Conservation (phyloP, 37 sponge, comb jelly and placozoan species). For the Tethya wilhelma region DNA sequence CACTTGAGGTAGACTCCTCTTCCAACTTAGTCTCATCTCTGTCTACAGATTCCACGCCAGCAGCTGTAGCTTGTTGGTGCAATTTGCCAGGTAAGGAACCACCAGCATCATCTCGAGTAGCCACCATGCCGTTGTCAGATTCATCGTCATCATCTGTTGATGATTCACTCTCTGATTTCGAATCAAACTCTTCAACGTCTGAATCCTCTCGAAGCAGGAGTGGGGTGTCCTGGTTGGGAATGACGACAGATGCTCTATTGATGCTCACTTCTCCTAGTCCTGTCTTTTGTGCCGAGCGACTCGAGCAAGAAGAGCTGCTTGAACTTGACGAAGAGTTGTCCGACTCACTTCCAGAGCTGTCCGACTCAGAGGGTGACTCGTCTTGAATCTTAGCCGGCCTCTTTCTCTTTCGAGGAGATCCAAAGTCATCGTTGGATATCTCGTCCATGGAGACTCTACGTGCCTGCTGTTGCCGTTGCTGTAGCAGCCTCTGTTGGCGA, state of each 20-base stretch:
- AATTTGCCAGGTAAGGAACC: neutral
- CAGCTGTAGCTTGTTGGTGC: neutral
- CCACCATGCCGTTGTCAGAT: neutral
- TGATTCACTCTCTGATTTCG: constrained; percentile 56
- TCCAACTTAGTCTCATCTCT: no score
- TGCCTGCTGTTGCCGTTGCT: no score
- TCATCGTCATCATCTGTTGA: neutral
- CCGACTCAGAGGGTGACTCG: constrained; percentile 29
- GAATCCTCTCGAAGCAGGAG: constrained; percentile 9
- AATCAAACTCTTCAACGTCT: constrained; percentile 68
- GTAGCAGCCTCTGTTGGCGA: no score
- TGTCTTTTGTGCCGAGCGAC: neutral
- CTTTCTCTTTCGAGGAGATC: neutral
- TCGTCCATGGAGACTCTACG: neutral
- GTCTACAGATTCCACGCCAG: no score
- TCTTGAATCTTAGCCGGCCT: neutral
- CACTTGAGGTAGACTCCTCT: no score
- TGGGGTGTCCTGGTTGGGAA: no score
- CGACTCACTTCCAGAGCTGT: constrained; percentile 50
- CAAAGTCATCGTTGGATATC: neutral
- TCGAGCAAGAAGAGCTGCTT: constrained; percentile 7
- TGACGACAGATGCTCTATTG: no score
- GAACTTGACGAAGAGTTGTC: constrained; percentile 24
- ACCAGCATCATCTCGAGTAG: neutral
- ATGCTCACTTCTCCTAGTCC: neutral